phyloP scores from a whole-genome alignment of 2,113 vertebrate genomes.

The Thamnophis sirtalis region DNA sequence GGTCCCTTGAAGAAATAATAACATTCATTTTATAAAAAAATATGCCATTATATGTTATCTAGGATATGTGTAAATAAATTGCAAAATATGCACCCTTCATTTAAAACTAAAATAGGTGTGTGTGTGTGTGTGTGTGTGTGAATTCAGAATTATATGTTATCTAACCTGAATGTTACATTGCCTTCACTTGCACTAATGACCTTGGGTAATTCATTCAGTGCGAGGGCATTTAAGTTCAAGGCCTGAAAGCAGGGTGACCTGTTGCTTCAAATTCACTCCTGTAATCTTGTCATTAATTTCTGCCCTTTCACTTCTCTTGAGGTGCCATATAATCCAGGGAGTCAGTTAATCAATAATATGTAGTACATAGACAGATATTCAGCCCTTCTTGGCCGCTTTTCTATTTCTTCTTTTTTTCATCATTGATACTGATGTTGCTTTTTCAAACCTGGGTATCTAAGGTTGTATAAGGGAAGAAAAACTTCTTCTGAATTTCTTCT shows the following conservation, averaged over 20 bases:
- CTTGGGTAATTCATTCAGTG: neutral
- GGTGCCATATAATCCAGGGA: neutral
- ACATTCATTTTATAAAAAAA: neutral
- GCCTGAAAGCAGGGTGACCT: neutral
- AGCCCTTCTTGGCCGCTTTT: neutral
- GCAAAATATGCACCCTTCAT: neutral
- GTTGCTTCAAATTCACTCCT: conserved; percentile 8
- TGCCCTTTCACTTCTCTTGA: neutral
- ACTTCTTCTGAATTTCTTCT: conserved; percentile 41
- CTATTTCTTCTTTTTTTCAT: conserved; percentile 21
- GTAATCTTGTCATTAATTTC: neutral
- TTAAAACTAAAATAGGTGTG: neutral
- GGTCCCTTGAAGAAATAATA: neutral
- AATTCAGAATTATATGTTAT: neutral
- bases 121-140: neutral
- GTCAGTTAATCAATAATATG: neutral
- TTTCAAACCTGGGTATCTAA: conserved; percentile 40
- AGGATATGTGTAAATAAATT: neutral
- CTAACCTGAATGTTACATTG: neutral
- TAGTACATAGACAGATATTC: neutral
- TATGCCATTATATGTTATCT: neutral
- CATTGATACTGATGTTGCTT: neutral
- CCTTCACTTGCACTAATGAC: neutral
- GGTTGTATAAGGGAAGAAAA: neutral
- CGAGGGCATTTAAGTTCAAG: neutral